These are phyloP conservation scores for Drosophila simulans DNA, from an alignment of 1,140 invertebrate genomes.

Conservation along the genomic window DNA sequence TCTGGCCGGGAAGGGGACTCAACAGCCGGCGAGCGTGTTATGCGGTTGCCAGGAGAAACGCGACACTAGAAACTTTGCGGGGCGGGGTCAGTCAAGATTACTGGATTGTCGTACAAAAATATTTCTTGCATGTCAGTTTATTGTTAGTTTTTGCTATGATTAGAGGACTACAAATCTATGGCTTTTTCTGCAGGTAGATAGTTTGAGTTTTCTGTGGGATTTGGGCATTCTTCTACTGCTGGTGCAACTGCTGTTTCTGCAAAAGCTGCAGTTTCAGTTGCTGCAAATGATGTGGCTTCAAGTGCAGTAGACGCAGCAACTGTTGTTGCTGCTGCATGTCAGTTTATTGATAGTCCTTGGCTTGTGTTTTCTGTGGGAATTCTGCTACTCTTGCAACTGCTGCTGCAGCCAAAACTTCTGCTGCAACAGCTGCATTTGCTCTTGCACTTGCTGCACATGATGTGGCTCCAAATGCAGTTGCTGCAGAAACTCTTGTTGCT, in stretches of 20 bases:
- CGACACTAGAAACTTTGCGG: slow-evolving; percentile 1
- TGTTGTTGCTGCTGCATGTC: too few relatives aligned
- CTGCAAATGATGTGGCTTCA: too few relatives aligned
- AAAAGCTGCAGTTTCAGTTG: too few relatives aligned
- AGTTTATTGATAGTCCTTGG: too few relatives aligned
- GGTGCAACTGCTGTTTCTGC: too few relatives aligned
- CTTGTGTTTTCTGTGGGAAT: too few relatives aligned
- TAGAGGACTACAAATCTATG: slow-evolving; percentile 16
- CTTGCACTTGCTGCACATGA: background rate
- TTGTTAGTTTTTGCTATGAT: slow-evolving; percentile 6
- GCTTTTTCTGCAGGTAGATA: slow-evolving; percentile 16
- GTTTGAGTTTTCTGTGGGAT: background rate
- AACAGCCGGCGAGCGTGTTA: slow-evolving; percentile 5
- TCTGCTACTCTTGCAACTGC: too few relatives aligned
- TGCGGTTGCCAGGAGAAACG: slow-evolving; percentile 33
- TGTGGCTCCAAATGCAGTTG: slow-evolving; percentile 24
- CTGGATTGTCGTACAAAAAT: slow-evolving; percentile 28
- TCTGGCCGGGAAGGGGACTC: slow-evolving; percentile 9
- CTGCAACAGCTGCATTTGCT: background rate
- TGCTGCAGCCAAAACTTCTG: too few relatives aligned
- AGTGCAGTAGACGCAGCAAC: too few relatives aligned
- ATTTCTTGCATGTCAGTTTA: slow-evolving; percentile 29
- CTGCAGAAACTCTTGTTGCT: slow-evolving; percentile 47
- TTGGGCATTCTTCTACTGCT: background rate
- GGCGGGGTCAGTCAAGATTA: background rate